A percentile compares a stretch with the other conserved stretches of the same genome.
Conservation (phyloP, 2,113 vertebrate genomes). For the Macroglossus sobrinus region DNA sequence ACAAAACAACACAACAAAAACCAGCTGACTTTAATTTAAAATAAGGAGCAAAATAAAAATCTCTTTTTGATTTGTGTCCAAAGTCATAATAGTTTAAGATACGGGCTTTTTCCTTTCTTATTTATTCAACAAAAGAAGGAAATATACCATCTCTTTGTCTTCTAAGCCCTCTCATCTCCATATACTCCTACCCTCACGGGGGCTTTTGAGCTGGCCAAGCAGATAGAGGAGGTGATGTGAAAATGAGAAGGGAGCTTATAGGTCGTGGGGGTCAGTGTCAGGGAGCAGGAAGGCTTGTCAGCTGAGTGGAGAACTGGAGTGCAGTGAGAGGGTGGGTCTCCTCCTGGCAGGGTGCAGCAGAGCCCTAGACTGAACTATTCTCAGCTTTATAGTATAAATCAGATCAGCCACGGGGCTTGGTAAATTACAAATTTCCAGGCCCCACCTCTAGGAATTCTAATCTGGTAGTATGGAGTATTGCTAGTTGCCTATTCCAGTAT, state of each 20-base stretch:
- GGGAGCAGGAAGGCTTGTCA: not conserved
- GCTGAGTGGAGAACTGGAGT: not conserved
- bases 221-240: fast-evolving
- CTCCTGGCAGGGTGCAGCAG: not conserved
- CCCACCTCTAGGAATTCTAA: not conserved
- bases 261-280: fast-evolving
- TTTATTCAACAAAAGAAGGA: not conserved
- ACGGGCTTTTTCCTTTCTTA: not conserved
- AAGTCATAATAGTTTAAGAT: not conserved
- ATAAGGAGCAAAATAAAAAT: not conserved
- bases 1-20: not conserved
- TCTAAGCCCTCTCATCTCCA: not conserved
- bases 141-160: not conserved
- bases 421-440: not conserved
- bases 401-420: not conserved
- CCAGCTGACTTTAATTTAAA: not conserved
- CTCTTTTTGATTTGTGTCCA: not conserved
- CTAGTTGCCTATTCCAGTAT: not conserved
- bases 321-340: not conserved
- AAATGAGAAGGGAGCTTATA: not conserved
- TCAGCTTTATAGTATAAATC: not conserved
- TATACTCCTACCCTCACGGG: too few species aligned
- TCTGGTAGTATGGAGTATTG: not conserved
- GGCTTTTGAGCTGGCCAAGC: not conserved
- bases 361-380: not conserved